These are phyloP conservation scores for Pyrocephalus nanus DNA, from an alignment of 2,797 vertebrate genomes.

Conservation along the genomic window DNA sequence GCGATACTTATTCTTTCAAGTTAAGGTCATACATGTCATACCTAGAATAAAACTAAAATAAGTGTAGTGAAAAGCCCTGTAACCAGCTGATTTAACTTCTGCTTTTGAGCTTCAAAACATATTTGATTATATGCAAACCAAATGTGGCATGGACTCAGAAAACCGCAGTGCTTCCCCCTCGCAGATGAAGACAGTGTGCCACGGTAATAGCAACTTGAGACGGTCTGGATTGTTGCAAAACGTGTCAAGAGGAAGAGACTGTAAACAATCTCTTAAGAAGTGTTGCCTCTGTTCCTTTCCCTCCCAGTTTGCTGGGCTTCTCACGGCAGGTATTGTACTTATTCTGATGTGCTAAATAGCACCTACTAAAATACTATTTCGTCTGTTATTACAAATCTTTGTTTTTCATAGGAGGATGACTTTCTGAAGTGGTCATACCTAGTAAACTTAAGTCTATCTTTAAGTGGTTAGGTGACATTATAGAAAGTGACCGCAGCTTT, in stretches of 20 bases:
- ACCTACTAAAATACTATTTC: neutral
- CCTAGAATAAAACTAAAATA: slow-evolving; percentile 9
- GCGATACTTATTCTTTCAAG: slow-evolving; percentile 14
- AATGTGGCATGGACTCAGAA: slow-evolving; percentile 8
- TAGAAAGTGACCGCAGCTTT: neutral
- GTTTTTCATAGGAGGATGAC: neutral
- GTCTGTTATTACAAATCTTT: neutral
- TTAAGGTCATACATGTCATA: neutral
- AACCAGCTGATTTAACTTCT: slow-evolving; percentile 43
- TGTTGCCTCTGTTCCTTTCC: neutral
- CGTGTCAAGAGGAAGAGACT: neutral
- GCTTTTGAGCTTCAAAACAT: slow-evolving; percentile 30
- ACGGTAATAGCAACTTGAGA: neutral
- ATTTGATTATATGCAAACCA: slow-evolving; percentile 33
- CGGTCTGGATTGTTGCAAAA: neutral
- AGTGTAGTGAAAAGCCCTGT: slow-evolving; percentile 8
- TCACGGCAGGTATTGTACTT: neutral
- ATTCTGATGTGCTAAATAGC: neutral
- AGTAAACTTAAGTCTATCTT: neutral
- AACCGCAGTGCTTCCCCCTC: neutral
- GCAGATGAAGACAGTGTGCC: slow-evolving; percentile 6
- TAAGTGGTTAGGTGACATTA: neutral
- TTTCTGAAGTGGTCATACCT: neutral
- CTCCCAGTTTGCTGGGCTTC: neutral
- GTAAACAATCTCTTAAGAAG: neutral